A percentile compares a stretch with the other conserved stretches of the same genome.
phyloP scores from a whole-genome alignment of 2,113 vertebrate species.

The Naja naja region DNA sequence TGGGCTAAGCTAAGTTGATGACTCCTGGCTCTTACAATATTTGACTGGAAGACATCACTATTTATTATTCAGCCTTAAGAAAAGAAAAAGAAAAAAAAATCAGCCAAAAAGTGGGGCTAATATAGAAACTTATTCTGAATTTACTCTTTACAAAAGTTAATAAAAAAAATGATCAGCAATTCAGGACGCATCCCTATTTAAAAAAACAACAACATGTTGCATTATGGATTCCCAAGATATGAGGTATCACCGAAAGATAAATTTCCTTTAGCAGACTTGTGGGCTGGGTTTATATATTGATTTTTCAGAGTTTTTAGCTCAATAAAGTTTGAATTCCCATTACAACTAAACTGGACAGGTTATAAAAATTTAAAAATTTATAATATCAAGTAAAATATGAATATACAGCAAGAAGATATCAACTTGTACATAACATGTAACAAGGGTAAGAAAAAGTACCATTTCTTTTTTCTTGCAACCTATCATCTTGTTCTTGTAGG shows the following conservation, averaged over 20 bases:
- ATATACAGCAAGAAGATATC: not conserved
- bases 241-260: not conserved
- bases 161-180: not conserved
- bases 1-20: not conserved
- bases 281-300: not conserved
- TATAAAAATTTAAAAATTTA: not conserved
- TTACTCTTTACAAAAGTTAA: not conserved
- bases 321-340: not conserved
- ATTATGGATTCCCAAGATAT: not conserved
- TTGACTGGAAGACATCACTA: not conserved
- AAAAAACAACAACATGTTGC: not conserved
- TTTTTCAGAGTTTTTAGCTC: not conserved
- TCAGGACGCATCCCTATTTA: not conserved
- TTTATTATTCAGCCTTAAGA: not conserved
- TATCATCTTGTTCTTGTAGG: not conserved
- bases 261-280: not conserved
- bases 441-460: not conserved
- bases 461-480: not conserved
- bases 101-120: not conserved
- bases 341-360: not conserved
- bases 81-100: not conserved
- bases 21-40: not conserved
- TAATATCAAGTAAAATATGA: not conserved
- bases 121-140: not conserved
- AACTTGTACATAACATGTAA: not conserved